A percentile compares a stretch with the other conserved stretches of the same genome.
Conservation (phyloP, 2,888 invertebrate genomes). For the Dorcus hopei region DNA sequence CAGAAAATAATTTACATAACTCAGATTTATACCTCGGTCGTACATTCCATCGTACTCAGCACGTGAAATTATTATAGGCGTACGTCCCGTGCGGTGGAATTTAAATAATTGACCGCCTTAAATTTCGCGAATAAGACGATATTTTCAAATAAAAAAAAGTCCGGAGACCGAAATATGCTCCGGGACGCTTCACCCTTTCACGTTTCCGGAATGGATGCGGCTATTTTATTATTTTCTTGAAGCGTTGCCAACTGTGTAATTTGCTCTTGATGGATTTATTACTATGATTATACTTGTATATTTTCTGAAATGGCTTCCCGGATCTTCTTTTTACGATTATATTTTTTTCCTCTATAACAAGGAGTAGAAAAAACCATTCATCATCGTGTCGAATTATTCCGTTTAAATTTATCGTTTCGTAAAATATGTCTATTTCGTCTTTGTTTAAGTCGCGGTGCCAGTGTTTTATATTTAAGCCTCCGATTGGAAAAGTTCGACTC, state of each 20-base stretch:
- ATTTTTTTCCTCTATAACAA: too few relatives aligned
- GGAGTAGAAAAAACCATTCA: too few relatives aligned
- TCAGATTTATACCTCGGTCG: background rate
- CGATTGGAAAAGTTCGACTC: slow-evolving; percentile 8
- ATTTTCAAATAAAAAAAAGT: background rate
- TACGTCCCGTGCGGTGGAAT: background rate
- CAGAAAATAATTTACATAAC: slow-evolving; percentile 2
- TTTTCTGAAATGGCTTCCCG: background rate
- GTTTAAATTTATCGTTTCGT: too few relatives aligned
- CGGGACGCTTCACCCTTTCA: background rate
- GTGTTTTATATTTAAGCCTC: slow-evolving; percentile 8
- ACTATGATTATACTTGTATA: slow-evolving; percentile 4
- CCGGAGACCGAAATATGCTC: background rate
- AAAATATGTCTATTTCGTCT: too few relatives aligned
- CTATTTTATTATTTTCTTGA: slow-evolving; percentile 17
- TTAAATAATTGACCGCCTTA: background rate
- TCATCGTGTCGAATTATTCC: too few relatives aligned
- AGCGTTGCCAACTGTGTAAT: slow-evolving; percentile 13
- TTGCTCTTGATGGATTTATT: slow-evolving; percentile 6
- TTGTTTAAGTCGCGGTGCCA: background rate
- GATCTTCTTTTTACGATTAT: too few relatives aligned
- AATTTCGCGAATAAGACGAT: background rate
- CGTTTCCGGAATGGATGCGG: slow-evolving; percentile 4
- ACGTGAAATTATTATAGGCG: background rate
- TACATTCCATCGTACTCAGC: background rate